Evolutionary conservation across 2,113 vertebrate genomes (phyloP), one percentile per base, ranked within the genome.

Genomic region (Sturnira hondurensis): DNA sequence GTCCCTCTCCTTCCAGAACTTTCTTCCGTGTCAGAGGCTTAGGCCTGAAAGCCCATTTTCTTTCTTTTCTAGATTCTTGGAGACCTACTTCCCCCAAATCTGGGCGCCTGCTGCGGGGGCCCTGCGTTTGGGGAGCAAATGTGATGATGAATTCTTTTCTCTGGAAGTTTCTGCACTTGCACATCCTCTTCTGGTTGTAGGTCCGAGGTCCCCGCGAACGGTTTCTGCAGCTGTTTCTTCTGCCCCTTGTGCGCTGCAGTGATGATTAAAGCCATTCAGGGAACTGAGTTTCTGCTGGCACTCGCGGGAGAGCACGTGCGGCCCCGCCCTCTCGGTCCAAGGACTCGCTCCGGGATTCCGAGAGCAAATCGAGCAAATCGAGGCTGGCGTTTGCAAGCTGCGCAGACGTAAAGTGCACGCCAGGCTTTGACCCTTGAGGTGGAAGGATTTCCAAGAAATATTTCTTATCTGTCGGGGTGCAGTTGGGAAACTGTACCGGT

Each of bases 371-470:
- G 1, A 17, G 0, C 11, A 6, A 56, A 12, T 13, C 4, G 1
- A 17, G 0, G 7, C 5, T 1, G 2, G 8, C 20, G 22, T 3
- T 28, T 4, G 43, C n/a, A 2, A 0, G 2, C 73, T 5, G 2
- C 12, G 8, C 3, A 7, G 36, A 19, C 31, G 16, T 22, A 17
- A 14, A 4, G 31, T 1, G 3, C 22, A 61, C 28, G 28, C 87
- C 7, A 2, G 38, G 24, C 31, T n/a, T 28, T n/a, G 12, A 28
- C 12, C 5, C 12, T 7, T 0, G 3, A 16, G 0, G 26, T 20
- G 16, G 56, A 61, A 41, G 20, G 22, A 26, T 33, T 71, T 47
- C 26, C 28, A 15, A 45, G 65, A 17, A 43, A 36, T 4, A 36
- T 5, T 58, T 56, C 63, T 95, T 31, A 45, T 58, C 7, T 41